Conservation (phyloP, 2,797 vertebrate species). For the Myotis myotis region DNA sequence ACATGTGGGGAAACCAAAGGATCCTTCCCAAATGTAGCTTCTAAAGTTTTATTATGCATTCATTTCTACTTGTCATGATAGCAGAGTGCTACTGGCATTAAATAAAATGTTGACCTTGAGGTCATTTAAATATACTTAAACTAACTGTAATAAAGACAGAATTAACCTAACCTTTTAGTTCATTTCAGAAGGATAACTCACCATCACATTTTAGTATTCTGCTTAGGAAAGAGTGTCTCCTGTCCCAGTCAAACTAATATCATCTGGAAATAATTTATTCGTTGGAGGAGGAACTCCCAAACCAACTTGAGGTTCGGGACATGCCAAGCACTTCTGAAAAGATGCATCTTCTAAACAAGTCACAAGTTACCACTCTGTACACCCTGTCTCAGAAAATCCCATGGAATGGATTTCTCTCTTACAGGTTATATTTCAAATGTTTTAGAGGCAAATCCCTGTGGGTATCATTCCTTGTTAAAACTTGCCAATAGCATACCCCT, state of each 20-base stretch:
- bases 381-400: neutral
- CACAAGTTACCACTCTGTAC: neutral
- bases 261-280: conserved; percentile 55
- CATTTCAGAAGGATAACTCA: neutral
- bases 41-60: neutral
- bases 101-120: neutral
- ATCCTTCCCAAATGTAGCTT: neutral
- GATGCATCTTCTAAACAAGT: neutral
- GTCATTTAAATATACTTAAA: neutral
- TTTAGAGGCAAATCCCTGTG: neutral
- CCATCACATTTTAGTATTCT: neutral
- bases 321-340: neutral
- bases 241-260: neutral
- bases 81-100: neutral
- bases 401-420: neutral
- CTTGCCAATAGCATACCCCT: neutral
- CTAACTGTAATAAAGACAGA: neutral
- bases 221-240: neutral
- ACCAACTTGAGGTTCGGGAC: neutral
- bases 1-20: neutral
- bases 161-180: neutral
- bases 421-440: neutral
- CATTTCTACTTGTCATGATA: neutral
- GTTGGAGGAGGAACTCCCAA: conserved; percentile 4
- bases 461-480: neutral